phyloP scores from a whole-genome alignment of 2,888 invertebrate species.

The Polydesmus complanatus region DNA sequence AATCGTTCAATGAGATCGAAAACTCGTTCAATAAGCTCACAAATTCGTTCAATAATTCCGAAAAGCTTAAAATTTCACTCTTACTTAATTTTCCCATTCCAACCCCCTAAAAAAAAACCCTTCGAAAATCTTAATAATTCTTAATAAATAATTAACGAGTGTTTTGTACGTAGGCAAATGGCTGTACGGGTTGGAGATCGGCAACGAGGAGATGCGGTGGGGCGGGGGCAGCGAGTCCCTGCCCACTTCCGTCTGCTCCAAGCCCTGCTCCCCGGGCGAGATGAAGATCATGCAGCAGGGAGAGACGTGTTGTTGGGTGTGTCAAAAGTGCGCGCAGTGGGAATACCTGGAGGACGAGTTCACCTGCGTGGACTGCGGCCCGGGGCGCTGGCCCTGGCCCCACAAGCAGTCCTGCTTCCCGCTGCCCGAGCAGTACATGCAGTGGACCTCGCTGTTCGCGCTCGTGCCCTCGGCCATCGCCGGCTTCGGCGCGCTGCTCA shows the following conservation, averaged over 20 bases:
- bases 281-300: slow-evolving; percentile 48
- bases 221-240: slow-evolving; percentile 38
- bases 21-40: no score
- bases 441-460: slow-evolving; percentile 44
- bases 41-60: no score
- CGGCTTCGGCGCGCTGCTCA: slow-evolving; percentile 45
- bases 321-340: slow-evolving; percentile 52
- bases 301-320: slow-evolving; percentile 63
- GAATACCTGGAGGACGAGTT: slow-evolving; percentile 52
- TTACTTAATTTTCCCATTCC: no score
- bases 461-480: slow-evolving; percentile 49
- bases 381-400: slow-evolving; percentile 47
- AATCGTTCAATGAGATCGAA: no score
- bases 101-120: no score
- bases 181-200: slow-evolving; percentile 41
- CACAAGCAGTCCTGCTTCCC: slow-evolving; percentile 48
- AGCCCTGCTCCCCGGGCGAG: slow-evolving; percentile 52
- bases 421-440: slow-evolving; percentile 47
- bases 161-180: slow-evolving; percentile 46
- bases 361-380: slow-evolving; percentile 49
- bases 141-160: no score
- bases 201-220: slow-evolving; percentile 41
- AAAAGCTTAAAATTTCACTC: no score
- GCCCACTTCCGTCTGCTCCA: slow-evolving; percentile 53
- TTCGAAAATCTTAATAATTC: no score